Conservation (phyloP, 2,113 vertebrate genomes). For the Psammodynastes pulverulentus region DNA sequence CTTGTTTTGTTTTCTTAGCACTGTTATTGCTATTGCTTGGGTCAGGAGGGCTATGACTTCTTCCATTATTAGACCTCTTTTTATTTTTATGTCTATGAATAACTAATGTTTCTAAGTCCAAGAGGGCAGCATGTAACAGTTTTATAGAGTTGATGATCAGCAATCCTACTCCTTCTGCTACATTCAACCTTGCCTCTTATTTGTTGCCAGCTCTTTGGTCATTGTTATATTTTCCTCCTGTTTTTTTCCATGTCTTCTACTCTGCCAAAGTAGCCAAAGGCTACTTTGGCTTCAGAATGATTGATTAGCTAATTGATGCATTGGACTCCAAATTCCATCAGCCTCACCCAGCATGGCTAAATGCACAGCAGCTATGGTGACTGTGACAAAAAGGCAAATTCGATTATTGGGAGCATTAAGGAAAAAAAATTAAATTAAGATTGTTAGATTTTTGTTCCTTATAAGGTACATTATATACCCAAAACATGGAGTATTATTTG, state of each 20-base stretch:
- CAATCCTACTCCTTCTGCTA: background rate
- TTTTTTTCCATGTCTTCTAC: background rate
- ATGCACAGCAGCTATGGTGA: background rate
- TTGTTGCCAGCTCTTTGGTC: background rate
- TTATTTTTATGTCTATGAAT: slow-evolving; percentile 15
- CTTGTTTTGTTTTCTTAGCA: slow-evolving; percentile 22
- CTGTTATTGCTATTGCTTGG: background rate
- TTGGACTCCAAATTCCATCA: background rate
- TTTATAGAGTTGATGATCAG: background rate
- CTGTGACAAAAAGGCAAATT: background rate
- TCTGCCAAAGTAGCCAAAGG: background rate
- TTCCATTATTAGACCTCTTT: slow-evolving; percentile 36
- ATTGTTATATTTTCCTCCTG: background rate
- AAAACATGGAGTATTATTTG: background rate
- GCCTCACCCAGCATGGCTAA: background rate
- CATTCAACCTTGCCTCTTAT: background rate
- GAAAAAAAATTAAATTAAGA: background rate
- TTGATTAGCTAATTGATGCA: background rate
- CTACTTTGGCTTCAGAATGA: background rate
- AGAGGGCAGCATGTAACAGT: background rate
- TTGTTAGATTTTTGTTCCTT: background rate
- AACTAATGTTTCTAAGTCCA: background rate
- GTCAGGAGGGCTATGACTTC: background rate
- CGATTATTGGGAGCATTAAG: background rate
- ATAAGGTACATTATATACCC: background rate